These are phyloP conservation scores for Congeria kusceri DNA, from an alignment of 2,888 invertebrate species.

Conservation along the genomic window DNA sequence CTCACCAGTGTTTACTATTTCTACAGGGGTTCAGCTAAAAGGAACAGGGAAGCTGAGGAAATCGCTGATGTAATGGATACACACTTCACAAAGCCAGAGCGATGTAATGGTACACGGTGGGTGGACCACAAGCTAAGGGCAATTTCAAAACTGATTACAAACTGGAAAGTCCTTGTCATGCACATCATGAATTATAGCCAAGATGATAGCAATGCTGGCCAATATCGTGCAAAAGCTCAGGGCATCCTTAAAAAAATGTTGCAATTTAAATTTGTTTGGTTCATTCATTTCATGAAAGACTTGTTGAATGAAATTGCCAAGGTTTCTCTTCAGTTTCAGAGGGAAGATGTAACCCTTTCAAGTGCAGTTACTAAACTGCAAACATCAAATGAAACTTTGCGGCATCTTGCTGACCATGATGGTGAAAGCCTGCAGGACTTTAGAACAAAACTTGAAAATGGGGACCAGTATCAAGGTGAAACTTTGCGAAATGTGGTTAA, in stretches of 20 bases:
- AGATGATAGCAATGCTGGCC: constrained; percentile 34
- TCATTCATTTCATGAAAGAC: constrained; percentile 40
- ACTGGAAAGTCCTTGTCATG: constrained; percentile 31
- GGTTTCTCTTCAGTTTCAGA: constrained; percentile 24
- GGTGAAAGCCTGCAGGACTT: background rate
- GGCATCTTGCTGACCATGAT: background rate
- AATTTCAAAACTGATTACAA: constrained; percentile 30
- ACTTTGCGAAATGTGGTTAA: too few species aligned
- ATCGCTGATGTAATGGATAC: constrained; percentile 43
- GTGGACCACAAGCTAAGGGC: constrained; percentile 50
- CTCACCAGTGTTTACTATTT: constrained; percentile 43
- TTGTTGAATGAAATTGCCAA: constrained; percentile 31
- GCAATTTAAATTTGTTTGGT: constrained; percentile 36
- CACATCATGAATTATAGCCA: constrained; percentile 45
- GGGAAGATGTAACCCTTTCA: constrained; percentile 31
- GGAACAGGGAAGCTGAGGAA: constrained; percentile 40
- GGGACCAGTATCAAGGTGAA: too few species aligned
- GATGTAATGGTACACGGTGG: constrained; percentile 56
- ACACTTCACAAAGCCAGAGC: constrained; percentile 43
- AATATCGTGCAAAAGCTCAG: constrained; percentile 47
- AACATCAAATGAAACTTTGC: background rate
- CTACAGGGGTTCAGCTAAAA: constrained; percentile 52
- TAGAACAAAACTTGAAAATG: too few species aligned
- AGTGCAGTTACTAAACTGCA: constrained; percentile 24
- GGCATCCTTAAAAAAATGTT: constrained; percentile 35